Percentiles rank a stretch among this genome's conserved stretches.
Conservation (phyloP, 2,797 vertebrate genomes). For the Anolis apletophallus region DNA sequence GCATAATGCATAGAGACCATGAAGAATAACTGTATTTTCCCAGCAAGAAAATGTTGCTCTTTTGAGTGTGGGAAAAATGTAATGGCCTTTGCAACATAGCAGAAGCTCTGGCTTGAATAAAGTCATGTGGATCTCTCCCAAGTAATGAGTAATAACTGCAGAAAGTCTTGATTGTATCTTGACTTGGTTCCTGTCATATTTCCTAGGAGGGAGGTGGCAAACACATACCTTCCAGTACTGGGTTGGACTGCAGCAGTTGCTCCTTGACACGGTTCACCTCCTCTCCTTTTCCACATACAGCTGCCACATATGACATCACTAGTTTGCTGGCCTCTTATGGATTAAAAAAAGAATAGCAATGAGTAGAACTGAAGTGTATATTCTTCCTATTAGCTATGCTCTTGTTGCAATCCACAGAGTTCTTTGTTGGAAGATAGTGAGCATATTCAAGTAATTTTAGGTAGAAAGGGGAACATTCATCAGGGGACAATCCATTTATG, state of each 20-base stretch:
- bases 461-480: background rate
- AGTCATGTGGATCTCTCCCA: too few relatives aligned
- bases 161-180: background rate
- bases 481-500: background rate
- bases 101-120: background rate
- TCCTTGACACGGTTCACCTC: constrained; percentile 84
- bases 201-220: rapidly evolving
- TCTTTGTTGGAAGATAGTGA: background rate
- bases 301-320: constrained; percentile 84
- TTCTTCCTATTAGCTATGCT: background rate
- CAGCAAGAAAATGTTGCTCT: background rate
- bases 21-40: too few relatives aligned
- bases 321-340: constrained; percentile 82
- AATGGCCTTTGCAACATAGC: background rate
- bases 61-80: background rate
- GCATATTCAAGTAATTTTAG: background rate
- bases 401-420: background rate
- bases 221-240: constrained; percentile 80
- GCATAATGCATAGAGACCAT: too few relatives aligned
- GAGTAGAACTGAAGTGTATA: background rate
- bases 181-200: background rate
- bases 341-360: background rate
- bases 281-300: constrained; percentile 80
- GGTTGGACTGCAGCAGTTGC: constrained; percentile 84
- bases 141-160: background rate